Evolutionary conservation across 2,888 invertebrate genomes (phyloP), one percentile per base, ranked within the genome.

Genomic region (Stictocephala bisonia): DNA sequence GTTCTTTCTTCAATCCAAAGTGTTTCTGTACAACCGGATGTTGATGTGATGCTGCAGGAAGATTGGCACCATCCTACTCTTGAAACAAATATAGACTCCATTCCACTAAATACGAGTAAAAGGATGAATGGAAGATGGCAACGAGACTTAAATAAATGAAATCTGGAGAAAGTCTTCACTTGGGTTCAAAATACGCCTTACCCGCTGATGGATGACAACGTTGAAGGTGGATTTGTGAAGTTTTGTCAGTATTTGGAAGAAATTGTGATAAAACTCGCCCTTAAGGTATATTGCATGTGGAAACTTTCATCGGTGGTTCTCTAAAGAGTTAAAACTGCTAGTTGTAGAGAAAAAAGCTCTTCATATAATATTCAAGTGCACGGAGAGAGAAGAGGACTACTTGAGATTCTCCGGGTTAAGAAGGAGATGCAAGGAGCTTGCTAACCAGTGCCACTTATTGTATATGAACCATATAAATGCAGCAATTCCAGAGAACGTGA

Each of bases 351-450:
- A 56, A 18, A 56, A 51, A 27, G 27, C 27, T 9, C 13, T 11
- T 3, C 24, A 51, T 51, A 51, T 1, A 51, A 56, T 27, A 9
- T 56, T 56, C 31, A 56, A 56, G 15, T 6, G 6, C n/a, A 56
- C 31, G 2, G 29, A 56, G 27, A 29, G 18, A n/a, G 31, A 29
- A 26, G 56, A 56, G 13, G 56, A 56, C 56, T 56, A 56, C 15
- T 56, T 15, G 29, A 56, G 31, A 15, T 56, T 56, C 15, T 15
- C 29, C 6, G 31, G 56, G 2, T 56, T 56, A 18, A 56, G 56
- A 53, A 53, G 53, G 31, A n/a, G 26, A 56, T 56, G 56, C 18
- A 56, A 27, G 1, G 31, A 29, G 56, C 56, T 56, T 27, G 15
- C 29, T 9, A 29, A 29, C 18, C 53, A 53, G n/a, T 56, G 27